Percentiles rank a stretch among this genome's conserved stretches.
Conservation (phyloP, 2,888 invertebrate genomes). For the Furcula furcula region DNA sequence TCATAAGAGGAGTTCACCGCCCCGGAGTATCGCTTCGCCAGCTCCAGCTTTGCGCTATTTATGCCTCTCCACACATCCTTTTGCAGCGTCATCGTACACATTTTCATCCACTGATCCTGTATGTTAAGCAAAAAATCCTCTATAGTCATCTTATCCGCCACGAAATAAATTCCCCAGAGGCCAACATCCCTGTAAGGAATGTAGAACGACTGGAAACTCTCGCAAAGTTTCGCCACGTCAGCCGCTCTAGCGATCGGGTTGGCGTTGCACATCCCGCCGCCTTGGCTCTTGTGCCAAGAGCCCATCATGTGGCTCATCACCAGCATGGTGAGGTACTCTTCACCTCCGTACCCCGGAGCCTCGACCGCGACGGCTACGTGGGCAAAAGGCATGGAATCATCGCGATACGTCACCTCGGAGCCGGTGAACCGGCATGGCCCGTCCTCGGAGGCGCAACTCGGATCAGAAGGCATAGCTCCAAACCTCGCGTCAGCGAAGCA, state of each 20-base stretch:
- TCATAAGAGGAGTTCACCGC: slow-evolving; percentile 50
- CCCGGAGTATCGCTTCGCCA: slow-evolving; percentile 43
- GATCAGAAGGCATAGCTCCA: slow-evolving; percentile 61
- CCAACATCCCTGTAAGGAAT: slow-evolving; percentile 63
- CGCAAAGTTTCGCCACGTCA: slow-evolving; percentile 48
- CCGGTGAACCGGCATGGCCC: slow-evolving; percentile 41
- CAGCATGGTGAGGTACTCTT: slow-evolving; percentile 51
- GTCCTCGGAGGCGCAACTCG: slow-evolving; percentile 20
- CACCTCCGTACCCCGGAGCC: slow-evolving; percentile 55
- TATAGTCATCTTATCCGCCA: slow-evolving; percentile 42
- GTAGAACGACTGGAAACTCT: slow-evolving; percentile 66
- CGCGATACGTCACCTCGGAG: slow-evolving; percentile 37
- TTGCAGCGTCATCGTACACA: slow-evolving; percentile 44
- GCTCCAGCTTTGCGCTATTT: slow-evolving; percentile 45
- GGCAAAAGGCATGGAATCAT: slow-evolving; percentile 66
- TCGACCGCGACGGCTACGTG: slow-evolving; percentile 71
- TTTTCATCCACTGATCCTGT: slow-evolving; percentile 61
- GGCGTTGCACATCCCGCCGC: slow-evolving; percentile 44
- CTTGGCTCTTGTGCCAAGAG: slow-evolving; percentile 59
- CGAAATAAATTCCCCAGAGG: slow-evolving; percentile 73
- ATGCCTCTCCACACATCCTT: slow-evolving; percentile 52
- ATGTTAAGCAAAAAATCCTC: slow-evolving; percentile 56
- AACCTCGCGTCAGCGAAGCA: slow-evolving; percentile 75
- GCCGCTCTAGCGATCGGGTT: slow-evolving; percentile 46
- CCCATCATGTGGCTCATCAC: slow-evolving; percentile 60